Evolutionary conservation across 1,140 invertebrate genomes (phyloP).

Genomic region (Phocides pigmalion): DNA sequence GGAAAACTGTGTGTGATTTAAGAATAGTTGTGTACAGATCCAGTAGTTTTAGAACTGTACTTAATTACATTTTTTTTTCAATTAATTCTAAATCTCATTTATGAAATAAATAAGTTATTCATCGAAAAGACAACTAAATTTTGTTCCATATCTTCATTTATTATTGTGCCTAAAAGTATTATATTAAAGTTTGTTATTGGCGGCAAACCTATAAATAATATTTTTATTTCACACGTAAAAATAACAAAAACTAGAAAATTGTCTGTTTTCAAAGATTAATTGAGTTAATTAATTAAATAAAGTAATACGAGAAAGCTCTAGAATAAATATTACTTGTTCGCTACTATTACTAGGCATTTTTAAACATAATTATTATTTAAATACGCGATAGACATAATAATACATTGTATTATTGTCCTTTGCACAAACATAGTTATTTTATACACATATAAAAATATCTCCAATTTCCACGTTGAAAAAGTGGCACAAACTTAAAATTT

Average conservation of each 20-base stretch:
- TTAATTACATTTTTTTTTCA: conserved; percentile 14
- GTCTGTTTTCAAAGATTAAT: no score
- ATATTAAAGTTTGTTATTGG: no score
- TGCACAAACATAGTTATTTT: conserved; percentile 8
- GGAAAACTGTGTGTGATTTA: conserved; percentile 19
- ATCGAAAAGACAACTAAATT: background rate
- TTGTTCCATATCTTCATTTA: background rate
- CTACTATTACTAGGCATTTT: no score
- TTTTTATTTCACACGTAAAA: no score
- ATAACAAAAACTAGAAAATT: no score
- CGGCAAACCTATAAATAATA: background rate
- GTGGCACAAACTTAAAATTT: background rate
- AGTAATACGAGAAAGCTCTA: no score
- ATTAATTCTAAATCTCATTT: background rate
- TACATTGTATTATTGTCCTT: background rate
- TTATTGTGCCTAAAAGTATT: background rate
- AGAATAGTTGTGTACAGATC: conserved; percentile 19
- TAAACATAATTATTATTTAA: no score
- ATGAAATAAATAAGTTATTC: background rate
- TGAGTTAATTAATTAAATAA: no score
- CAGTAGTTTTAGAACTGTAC: conserved; percentile 24
- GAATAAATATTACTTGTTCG: no score
- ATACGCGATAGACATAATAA: no score
- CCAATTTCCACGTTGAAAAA: background rate
- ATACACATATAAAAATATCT: background rate